Conservation (phyloP, 1,140 invertebrate species). For the Meloidogyne floridensis region DNA sequence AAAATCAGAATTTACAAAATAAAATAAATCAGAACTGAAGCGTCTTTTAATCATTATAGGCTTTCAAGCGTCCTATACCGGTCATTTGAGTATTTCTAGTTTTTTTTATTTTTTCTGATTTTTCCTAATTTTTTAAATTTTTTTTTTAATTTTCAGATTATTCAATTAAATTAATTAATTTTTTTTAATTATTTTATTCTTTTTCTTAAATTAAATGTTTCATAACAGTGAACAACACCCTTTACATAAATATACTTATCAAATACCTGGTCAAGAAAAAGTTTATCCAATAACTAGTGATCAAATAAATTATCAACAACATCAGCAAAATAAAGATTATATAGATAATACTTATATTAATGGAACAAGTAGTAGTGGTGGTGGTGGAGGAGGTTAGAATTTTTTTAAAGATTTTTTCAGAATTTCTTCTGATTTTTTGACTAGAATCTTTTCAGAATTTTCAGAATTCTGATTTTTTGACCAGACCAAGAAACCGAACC, state of each 20-base stretch:
- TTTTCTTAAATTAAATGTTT: not conserved
- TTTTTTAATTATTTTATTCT: too few relatives aligned
- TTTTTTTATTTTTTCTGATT: not conserved
- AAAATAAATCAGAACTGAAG: not conserved
- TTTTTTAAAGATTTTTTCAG: too few relatives aligned
- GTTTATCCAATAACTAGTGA: not conserved
- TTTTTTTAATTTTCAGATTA: not conserved
- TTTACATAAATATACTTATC: constrained; percentile 29
- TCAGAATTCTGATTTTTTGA: too few relatives aligned
- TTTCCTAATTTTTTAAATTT: not conserved
- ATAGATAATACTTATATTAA: not conserved
- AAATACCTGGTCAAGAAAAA: constrained; percentile 26
- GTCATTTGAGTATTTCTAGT: not conserved
- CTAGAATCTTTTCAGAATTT: too few relatives aligned
- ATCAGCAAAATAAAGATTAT: not conserved
- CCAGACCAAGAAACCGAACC: too few relatives aligned
- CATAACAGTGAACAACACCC: constrained; percentile 27
- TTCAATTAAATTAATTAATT: not conserved
- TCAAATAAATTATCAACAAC: not conserved
- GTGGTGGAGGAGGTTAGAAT: too few relatives aligned
- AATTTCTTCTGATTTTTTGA: too few relatives aligned
- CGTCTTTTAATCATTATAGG: not conserved
- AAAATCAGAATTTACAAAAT: too few relatives aligned
- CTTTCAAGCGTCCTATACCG: too few relatives aligned
- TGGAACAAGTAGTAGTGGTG: too few relatives aligned